Conservation (phyloP, 2,113 vertebrate genomes). For the Salvelinus alpinus region DNA sequence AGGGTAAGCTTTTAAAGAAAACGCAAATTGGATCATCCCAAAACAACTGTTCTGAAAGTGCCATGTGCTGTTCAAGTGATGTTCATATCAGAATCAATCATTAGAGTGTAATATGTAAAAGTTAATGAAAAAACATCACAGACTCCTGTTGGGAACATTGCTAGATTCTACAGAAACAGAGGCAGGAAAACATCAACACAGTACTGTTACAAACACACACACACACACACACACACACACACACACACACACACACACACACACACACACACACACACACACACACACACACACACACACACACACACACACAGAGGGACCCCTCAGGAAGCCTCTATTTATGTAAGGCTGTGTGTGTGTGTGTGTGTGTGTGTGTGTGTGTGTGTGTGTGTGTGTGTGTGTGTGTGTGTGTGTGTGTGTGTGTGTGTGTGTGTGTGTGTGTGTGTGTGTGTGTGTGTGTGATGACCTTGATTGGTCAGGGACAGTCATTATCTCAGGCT, state of each 20-base stretch:
- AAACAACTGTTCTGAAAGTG: too few species aligned
- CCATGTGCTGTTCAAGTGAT: too few species aligned
- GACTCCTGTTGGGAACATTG: neutral
- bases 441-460: constrained; percentile 30
- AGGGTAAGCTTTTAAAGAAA: too few species aligned
- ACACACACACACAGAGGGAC: neutral
- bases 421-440: constrained; percentile 28
- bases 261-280: neutral
- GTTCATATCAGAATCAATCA: too few species aligned
- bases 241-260: neutral
- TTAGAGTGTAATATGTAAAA: too few species aligned
- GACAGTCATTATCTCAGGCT: constrained; percentile 63
- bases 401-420: constrained; percentile 17
- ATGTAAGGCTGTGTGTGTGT: constrained; percentile 24
- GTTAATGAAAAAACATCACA: too few species aligned
- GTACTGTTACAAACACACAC: neutral
- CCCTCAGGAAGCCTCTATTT: neutral
- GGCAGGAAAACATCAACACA: constrained; percentile 1
- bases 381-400: constrained; percentile 16
- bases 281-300: neutral
- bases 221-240: neutral
- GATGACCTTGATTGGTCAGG: constrained; percentile 63
- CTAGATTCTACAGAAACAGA: constrained; percentile 18
- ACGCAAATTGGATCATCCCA: too few species aligned
- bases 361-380: constrained; percentile 23